Evolutionary conservation across 1,140 invertebrate genomes (phyloP).

Genomic region (Saccostrea echinata): DNA sequence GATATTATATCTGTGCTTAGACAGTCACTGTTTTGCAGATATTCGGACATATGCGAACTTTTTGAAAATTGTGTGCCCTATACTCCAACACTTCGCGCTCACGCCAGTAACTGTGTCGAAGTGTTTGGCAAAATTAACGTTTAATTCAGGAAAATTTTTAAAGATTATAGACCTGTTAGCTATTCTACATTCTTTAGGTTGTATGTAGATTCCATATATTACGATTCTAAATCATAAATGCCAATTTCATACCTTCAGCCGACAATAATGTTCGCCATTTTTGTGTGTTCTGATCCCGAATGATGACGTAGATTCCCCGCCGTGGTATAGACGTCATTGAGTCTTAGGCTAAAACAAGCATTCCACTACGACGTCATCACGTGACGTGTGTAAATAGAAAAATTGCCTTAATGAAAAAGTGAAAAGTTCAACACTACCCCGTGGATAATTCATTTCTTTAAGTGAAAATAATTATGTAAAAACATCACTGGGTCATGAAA

Average conservation of each 20-base stretch:
- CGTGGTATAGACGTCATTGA: too few species aligned
- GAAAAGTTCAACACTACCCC: too few species aligned
- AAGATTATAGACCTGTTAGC: not conserved
- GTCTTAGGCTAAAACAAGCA: too few species aligned
- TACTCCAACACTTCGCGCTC: not conserved
- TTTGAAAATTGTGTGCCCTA: constrained; percentile 1
- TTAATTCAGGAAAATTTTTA: not conserved
- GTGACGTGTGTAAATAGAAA: too few species aligned
- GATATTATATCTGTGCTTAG: not conserved
- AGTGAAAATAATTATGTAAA: too few species aligned
- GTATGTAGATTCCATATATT: not conserved
- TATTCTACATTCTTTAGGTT: not conserved
- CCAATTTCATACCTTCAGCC: not conserved
- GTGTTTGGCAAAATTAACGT: not conserved
- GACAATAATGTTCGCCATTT: not conserved
- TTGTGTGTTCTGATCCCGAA: not conserved
- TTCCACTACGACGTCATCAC: too few species aligned
- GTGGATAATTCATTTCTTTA: too few species aligned
- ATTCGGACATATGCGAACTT: not conserved
- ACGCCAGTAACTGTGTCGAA: not conserved
- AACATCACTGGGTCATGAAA: too few species aligned
- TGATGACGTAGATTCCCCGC: not conserved
- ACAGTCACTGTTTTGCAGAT: not conserved
- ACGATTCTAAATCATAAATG: not conserved
- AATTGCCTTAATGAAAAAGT: too few species aligned